Base-by-base conservation (phyloP, 2,888 invertebrate genomes). In the Stratiomys singularior region DNA sequence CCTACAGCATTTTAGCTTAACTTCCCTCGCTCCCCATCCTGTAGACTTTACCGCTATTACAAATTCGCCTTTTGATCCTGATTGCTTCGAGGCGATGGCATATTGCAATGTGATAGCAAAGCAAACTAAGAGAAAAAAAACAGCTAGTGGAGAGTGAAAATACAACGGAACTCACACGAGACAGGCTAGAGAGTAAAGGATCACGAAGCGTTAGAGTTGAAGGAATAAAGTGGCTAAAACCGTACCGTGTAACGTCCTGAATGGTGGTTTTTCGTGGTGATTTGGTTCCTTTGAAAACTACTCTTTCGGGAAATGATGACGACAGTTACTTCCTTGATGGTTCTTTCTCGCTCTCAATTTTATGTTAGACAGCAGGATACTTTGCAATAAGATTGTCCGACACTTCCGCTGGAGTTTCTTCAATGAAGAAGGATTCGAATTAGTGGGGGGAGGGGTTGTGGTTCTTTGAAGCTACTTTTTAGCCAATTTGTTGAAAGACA, bases 301-400 rank as follows among this genome's bases (percentile, higher is more conserved):
- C 77, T 79, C 79, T 77, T 79, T 77, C 77, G 79, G 77, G 79
- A 79, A 79, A 79, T 79, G 77, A 77, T 76, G 79, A 79, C 79
- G 77, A 77, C 79, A 79, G 79, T 77, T 76, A 77, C 79, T 79
- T 79, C 77, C 79, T 79, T 79, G 74, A 79, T 76, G 37, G 9
- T 37, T 37, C 37, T 37, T 9, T 37, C 9, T 37, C 37, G 9
- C 37, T 37, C 9, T 9, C 37, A 3, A 37, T 37, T 37, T 37
- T 9, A 37, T 37, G 37, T 37, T 37, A 37, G 37, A 37, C 37
- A 9, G 37, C 37, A 37, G 37, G 37, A 37, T 37, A 37, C 44
- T 67, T 44, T 67, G 52, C 15, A 52, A 52, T 52, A 5, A 18
- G 52, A 15, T 18, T 52, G 52, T 18, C 18, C 13, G 52, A 18